Evolutionary conservation across 2,888 invertebrate genomes (phyloP).

Genomic region (Lasioglossum oenotherae): DNA sequence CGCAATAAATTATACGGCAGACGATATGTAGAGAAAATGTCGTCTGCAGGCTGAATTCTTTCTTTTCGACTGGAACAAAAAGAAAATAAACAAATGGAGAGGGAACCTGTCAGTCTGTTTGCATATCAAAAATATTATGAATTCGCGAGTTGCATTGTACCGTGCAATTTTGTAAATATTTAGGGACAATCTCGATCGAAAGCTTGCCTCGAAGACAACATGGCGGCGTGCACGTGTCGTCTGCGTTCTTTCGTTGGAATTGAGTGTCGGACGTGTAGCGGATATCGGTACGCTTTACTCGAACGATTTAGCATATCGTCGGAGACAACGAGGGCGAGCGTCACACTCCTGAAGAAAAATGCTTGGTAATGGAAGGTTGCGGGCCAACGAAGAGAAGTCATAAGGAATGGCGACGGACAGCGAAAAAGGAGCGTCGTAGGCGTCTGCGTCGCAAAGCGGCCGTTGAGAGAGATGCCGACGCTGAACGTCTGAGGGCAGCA

Average conservation of each 20-base stretch:
- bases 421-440: conserved; percentile 90
- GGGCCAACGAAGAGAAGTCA: conserved; percentile 45
- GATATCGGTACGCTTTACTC: not conserved
- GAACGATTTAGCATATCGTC: not conserved
- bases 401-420: conserved; percentile 89
- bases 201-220: conserved; percentile 38
- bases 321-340: not conserved
- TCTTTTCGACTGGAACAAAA: not conserved
- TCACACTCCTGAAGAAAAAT: conserved; percentile 36
- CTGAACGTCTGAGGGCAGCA: conserved; percentile 86
- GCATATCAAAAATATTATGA: not conserved
- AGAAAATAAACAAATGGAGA: not conserved
- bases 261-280: conserved; percentile 12
- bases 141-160: not conserved
- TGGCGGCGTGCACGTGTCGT: conserved; percentile 65
- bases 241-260: conserved; percentile 26
- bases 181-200: conserved; percentile 20
- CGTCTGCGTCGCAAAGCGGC: conserved; percentile 88
- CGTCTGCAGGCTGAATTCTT: not conserved
- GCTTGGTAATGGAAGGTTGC: conserved; percentile 53
- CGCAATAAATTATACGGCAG: not conserved
- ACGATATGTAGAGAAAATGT: not conserved
- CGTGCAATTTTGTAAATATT: not conserved
- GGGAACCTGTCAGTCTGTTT: no score
- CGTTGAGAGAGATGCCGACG: conserved; percentile 85